Percentiles rank a stretch among this genome's conserved stretches.
These are phyloP conservation scores for Gari tellinella DNA, from an alignment of 2,888 invertebrate species.

Conservation along the genomic window DNA sequence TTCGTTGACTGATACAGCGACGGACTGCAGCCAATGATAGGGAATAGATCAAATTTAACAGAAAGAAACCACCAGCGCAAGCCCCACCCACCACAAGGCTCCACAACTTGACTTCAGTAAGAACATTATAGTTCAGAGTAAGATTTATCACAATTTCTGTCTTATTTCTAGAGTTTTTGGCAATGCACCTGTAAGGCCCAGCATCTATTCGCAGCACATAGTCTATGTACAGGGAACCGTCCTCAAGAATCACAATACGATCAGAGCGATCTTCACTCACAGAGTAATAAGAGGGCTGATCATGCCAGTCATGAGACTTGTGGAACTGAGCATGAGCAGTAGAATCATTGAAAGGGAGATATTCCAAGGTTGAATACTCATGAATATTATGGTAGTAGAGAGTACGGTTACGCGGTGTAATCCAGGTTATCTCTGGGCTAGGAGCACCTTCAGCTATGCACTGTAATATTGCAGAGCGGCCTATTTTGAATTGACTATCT, in stretches of 20 bases:
- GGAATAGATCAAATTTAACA: constrained; percentile 92
- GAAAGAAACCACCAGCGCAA: constrained; percentile 92
- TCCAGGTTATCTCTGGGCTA: constrained; percentile 93
- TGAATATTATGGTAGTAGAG: constrained; percentile 72
- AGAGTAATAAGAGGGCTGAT: constrained; percentile 63
- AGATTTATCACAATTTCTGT: constrained; percentile 88
- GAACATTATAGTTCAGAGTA: constrained; percentile 92
- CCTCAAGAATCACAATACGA: constrained; percentile 89
- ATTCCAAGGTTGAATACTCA: constrained; percentile 57
- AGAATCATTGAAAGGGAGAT: constrained; percentile 53
- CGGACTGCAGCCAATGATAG: constrained; percentile 85
- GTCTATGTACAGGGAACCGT: constrained; percentile 92
- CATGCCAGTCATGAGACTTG: constrained; percentile 73
- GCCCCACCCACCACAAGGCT: constrained; percentile 93
- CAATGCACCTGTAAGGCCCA: constrained; percentile 93
- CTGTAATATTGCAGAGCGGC: constrained; percentile 89
- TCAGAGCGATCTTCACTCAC: constrained; percentile 59
- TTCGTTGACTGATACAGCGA: constrained; percentile 83
- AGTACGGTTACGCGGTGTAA: constrained; percentile 81
- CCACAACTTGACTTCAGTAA: constrained; percentile 92
- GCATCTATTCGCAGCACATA: constrained; percentile 88
- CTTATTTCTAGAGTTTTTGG: constrained; percentile 93
- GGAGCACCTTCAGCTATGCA: constrained; percentile 92
- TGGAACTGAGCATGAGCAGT: constrained; percentile 59
- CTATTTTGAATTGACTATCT: constrained; percentile 79